A percentile compares a stretch with the other conserved stretches of the same genome.
phyloP scores from a whole-genome alignment of 2,888 invertebrate species.

The Lasioglossum morio region DNA sequence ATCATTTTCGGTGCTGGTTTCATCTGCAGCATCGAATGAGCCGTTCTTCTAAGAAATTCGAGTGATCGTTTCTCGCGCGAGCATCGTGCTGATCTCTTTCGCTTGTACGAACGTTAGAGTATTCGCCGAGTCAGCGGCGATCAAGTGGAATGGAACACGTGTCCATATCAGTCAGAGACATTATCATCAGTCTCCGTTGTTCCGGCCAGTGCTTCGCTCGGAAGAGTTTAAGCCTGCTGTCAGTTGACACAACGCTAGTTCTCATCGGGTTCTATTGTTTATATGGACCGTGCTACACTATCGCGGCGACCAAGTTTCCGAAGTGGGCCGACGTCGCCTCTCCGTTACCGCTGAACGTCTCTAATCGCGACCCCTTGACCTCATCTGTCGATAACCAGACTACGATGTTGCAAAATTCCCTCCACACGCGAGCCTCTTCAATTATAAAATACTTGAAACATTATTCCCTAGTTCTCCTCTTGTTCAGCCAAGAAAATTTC shows the following conservation, averaged over 20 bases:
- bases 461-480: no score
- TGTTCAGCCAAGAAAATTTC: neutral
- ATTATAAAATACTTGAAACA: no score
- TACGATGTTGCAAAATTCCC: neutral
- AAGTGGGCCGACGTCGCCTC: constrained; percentile 60
- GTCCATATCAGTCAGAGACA: constrained; percentile 44
- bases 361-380: constrained; percentile 23
- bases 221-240: constrained; percentile 70
- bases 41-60: no score
- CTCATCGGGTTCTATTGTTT: constrained; percentile 60
- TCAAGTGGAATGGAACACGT: constrained; percentile 22
- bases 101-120: neutral
- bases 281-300: constrained; percentile 53
- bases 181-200: constrained; percentile 46
- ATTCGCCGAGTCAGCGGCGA: constrained; percentile 31
- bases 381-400: constrained; percentile 19
- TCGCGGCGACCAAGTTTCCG: constrained; percentile 61
- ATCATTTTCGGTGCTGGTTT: no score
- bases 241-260: constrained; percentile 53
- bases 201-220: constrained; percentile 45
- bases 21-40: no score
- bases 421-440: neutral
- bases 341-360: constrained; percentile 34
- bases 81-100: no score
- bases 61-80: no score